These are phyloP conservation scores for Mayetiola destructor DNA, from an alignment of 2,888 invertebrate species.

Conservation along the genomic window DNA sequence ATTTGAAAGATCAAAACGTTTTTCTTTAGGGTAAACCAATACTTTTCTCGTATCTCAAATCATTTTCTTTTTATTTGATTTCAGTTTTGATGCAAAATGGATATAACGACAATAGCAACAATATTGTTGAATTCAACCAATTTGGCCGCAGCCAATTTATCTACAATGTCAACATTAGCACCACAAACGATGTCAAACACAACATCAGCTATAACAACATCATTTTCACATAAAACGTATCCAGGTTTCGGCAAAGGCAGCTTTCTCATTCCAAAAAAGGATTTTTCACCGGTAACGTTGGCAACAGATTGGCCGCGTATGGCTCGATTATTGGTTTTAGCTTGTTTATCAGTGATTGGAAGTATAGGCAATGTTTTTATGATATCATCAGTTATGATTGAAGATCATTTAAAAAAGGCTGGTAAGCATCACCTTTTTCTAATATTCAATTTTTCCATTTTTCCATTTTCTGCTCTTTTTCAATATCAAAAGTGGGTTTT, in stretches of 20 bases:
- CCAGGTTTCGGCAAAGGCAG: not conserved
- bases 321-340: constrained; percentile 47
- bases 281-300: constrained; percentile 48
- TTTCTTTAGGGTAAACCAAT: too few species aligned
- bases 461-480: not conserved
- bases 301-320: constrained; percentile 54
- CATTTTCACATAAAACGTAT: not conserved
- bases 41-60: too few species aligned
- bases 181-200: not conserved
- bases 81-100: not conserved
- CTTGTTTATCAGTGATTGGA: constrained; percentile 48
- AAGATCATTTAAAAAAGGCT: constrained; percentile 51
- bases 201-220: not conserved
- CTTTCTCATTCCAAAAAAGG: constrained; percentile 17
- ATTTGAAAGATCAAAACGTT: too few species aligned
- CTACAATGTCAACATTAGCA: constrained; percentile 1
- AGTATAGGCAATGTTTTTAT: constrained; percentile 62
- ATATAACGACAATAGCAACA: not conserved
- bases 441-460: not conserved
- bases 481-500: not conserved
- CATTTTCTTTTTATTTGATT: not conserved
- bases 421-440: constrained; percentile 34
- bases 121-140: not conserved
- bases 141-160: not conserved
- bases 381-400: constrained; percentile 58